A percentile compares a stretch with the other conserved stretches of the same genome.
These are phyloP conservation scores for Lamellibrachia columna DNA, from an alignment of 2,888 invertebrate species.

Conservation along the genomic window DNA sequence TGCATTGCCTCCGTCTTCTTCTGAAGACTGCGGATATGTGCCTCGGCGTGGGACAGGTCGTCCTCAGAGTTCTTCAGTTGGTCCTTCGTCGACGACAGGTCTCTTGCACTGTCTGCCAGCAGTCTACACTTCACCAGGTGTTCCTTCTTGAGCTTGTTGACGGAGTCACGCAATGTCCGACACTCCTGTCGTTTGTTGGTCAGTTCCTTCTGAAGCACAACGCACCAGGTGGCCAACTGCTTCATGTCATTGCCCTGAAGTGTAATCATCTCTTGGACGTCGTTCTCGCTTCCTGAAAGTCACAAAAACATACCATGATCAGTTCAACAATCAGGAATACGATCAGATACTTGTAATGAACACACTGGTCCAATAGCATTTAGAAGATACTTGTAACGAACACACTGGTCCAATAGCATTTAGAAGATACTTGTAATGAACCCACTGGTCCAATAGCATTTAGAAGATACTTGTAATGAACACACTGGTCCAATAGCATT, in stretches of 20 bases:
- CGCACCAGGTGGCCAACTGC: slow-evolving; percentile 52
- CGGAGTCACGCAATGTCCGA: slow-evolving; percentile 47
- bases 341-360: too few relatives aligned
- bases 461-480: too few relatives aligned
- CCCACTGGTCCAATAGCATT: too few relatives aligned
- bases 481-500: too few relatives aligned
- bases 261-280: slow-evolving; percentile 49
- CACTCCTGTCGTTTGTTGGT: slow-evolving; percentile 52
- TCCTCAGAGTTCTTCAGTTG: slow-evolving; percentile 49
- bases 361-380: too few relatives aligned
- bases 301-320: neutral
- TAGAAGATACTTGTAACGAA: too few relatives aligned
- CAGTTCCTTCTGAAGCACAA: slow-evolving; percentile 56
- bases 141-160: slow-evolving; percentile 46
- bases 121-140: slow-evolving; percentile 41
- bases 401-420: too few relatives aligned
- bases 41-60: slow-evolving; percentile 48
- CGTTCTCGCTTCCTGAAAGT: slow-evolving; percentile 51
- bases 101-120: slow-evolving; percentile 42
- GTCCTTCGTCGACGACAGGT: slow-evolving; percentile 42
- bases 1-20: slow-evolving; percentile 34
- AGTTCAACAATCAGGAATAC: neutral
- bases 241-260: slow-evolving; percentile 46
- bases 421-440: too few relatives aligned
- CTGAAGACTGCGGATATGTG: slow-evolving; percentile 36